Percentiles rank a stretch among this genome's conserved stretches.
Conservation (phyloP, 2,797 vertebrate genomes). For the Scleropages formosus region DNA sequence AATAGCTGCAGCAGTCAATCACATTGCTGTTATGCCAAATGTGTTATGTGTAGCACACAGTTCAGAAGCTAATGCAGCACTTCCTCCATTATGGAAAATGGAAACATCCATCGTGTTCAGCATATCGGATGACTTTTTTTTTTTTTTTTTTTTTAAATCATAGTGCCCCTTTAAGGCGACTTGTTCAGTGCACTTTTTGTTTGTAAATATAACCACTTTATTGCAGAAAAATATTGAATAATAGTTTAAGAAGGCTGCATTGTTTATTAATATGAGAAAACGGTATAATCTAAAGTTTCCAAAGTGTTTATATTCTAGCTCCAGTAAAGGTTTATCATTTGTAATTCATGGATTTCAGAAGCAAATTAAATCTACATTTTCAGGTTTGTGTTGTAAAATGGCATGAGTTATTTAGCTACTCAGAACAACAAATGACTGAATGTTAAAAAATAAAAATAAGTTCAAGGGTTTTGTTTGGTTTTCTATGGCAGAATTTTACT, state of each 20-base stretch:
- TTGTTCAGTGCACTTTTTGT: conserved; percentile 31
- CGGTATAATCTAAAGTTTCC: conserved; percentile 24
- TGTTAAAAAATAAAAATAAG: background rate
- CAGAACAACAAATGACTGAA: background rate
- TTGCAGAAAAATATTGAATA: conserved; percentile 42
- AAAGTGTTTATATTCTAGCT: conserved; percentile 33
- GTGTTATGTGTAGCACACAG: no score
- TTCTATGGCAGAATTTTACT: background rate
- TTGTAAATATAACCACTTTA: conserved; percentile 55
- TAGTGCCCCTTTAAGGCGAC: background rate
- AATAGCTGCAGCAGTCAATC: no score
- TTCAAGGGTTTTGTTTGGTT: background rate
- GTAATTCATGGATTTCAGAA: conserved; percentile 35
- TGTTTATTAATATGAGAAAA: background rate
- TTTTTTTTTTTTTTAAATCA: no score
- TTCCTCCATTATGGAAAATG: no score
- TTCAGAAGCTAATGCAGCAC: no score
- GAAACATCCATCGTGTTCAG: no score
- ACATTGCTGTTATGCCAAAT: no score
- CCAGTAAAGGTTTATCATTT: conserved; percentile 18
- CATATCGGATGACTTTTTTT: no score
- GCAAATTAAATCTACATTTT: background rate
- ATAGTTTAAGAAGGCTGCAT: conserved; percentile 1
- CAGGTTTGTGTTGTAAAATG: background rate
- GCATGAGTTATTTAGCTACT: background rate